Conservation (phyloP, 2,888 invertebrate species). For the Epirrhoe alternata region DNA sequence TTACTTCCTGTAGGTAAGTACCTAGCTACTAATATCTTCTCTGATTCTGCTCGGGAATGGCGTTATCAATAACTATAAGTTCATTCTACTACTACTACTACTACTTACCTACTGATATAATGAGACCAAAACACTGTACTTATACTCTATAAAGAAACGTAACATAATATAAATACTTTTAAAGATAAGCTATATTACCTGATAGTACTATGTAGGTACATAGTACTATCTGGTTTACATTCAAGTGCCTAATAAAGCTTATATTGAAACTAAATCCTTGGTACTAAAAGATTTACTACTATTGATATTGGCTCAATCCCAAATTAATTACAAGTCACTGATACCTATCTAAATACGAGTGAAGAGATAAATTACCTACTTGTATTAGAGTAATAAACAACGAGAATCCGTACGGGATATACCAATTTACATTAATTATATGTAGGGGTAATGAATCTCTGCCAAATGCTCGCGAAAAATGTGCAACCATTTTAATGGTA, state of each 20-base stretch:
- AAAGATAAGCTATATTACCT: not conserved
- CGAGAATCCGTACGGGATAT: slow-evolving; percentile 18
- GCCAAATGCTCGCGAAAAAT: slow-evolving; percentile 8
- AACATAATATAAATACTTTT: too few relatives aligned
- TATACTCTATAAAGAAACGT: too few relatives aligned
- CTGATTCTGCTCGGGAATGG: too few relatives aligned
- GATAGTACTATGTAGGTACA: not conserved
- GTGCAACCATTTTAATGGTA: slow-evolving; percentile 11
- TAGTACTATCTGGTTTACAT: not conserved
- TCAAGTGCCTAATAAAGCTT: slow-evolving; percentile 14
- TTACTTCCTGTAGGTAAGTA: too few relatives aligned
- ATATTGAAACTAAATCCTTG: slow-evolving; percentile 27
- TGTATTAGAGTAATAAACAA: slow-evolving; percentile 25
- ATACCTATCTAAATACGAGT: slow-evolving; percentile 35
- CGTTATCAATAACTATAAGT: not conserved
- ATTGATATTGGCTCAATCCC: slow-evolving; percentile 40
- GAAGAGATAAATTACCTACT: slow-evolving; percentile 29
- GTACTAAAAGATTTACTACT: slow-evolving; percentile 28
- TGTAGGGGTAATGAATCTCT: slow-evolving; percentile 19
- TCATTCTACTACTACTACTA: too few relatives aligned
- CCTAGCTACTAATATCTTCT: too few relatives aligned
- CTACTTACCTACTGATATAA: too few relatives aligned
- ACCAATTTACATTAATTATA: slow-evolving; percentile 25
- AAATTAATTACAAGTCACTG: slow-evolving; percentile 42
- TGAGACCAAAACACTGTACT: too few relatives aligned